Base-by-base conservation (phyloP, 1,140 invertebrate species). In the Phymastichus coffea region DNA sequence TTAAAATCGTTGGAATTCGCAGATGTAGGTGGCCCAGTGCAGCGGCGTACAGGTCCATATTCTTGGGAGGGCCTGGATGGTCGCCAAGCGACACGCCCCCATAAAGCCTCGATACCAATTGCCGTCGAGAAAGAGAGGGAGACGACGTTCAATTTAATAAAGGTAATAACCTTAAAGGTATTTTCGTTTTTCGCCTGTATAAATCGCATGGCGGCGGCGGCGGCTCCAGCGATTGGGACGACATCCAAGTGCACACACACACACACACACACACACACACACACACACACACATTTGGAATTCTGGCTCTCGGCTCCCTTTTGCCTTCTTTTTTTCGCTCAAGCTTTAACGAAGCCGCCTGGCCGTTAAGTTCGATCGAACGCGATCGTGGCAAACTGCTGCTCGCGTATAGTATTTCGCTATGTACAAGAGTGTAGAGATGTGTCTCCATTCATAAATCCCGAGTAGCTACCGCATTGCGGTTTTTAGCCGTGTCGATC, bases 121-220 rank as follows among this genome's bases (percentile, higher is more conserved):
- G 63, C 26, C 57, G 49, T 66, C 63, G 61, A 63, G 48, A 65
- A 53, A 59, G 64, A 61, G 66, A 61, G 69, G 63, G 68, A 67
- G 49, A 61, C 48, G 65, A 67, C 66, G 67, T 73, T 69, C 72
- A 77, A 80, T 80, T 77, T 78, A 77, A 79, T 80, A 80, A 80
- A 78, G 73, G 75, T 76, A 80, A 79, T 80, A 77, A 75, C 68
- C 64, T 74, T 72, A 76, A 75, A 70, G 71, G 73, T 78, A 76
- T 76, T 75, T 75, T 73, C 68, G 67, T 73, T 70, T 72, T 75
- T 72, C 67, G 52, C 51, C 44, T 52, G 68, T 66, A 72, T 72
- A 76, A 74, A 73, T 72, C 66, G 43, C 37, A 15, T 14, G 12
- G 41, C 22, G 4, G 19, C 15, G 7, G 47, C 22, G 19, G 57